phyloP scores from a whole-genome alignment of 2,113 vertebrate genomes.

The Hypomesus transpacificus region DNA sequence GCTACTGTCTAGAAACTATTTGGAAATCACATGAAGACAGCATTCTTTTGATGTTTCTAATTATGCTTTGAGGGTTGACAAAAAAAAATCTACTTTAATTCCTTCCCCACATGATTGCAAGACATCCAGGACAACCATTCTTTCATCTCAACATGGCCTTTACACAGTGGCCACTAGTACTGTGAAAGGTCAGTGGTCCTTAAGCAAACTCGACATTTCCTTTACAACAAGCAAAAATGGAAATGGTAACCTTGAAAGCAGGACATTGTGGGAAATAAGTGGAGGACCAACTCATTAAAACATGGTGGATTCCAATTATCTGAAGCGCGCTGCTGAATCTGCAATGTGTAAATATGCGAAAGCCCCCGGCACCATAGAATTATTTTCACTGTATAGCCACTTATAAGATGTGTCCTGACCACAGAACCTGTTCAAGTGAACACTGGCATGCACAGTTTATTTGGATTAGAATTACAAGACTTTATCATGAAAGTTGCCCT shows the following conservation, averaged over 20 bases:
- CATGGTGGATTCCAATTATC: slow-evolving; percentile 60
- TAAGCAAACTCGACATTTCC: slow-evolving; percentile 49
- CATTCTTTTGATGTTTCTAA: slow-evolving; percentile 25
- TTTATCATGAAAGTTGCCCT: no score
- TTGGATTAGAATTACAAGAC: no score
- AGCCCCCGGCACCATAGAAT: slow-evolving; percentile 35
- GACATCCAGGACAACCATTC: slow-evolving; percentile 44
- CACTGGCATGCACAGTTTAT: no score
- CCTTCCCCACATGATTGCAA: slow-evolving; percentile 42
- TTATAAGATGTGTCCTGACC: background rate
- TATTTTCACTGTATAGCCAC: slow-evolving; percentile 35
- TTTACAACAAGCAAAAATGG: slow-evolving; percentile 55
- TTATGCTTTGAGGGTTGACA: slow-evolving; percentile 37
- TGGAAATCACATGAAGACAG: background rate
- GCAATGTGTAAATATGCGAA: slow-evolving; percentile 58
- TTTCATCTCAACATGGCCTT: slow-evolving; percentile 40
- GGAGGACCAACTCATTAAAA: slow-evolving; percentile 54
- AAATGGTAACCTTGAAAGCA: slow-evolving; percentile 62
- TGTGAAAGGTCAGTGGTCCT: slow-evolving; percentile 55
- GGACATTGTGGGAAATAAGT: slow-evolving; percentile 53
- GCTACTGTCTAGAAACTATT: no score
- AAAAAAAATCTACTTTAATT: slow-evolving; percentile 37
- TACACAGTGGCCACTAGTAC: slow-evolving; percentile 47
- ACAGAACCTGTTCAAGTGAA: no score
- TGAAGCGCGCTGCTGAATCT: slow-evolving; percentile 58